Base-by-base conservation (phyloP, 2,113 vertebrate genomes). In the Telmatochromis brichardi region DNA sequence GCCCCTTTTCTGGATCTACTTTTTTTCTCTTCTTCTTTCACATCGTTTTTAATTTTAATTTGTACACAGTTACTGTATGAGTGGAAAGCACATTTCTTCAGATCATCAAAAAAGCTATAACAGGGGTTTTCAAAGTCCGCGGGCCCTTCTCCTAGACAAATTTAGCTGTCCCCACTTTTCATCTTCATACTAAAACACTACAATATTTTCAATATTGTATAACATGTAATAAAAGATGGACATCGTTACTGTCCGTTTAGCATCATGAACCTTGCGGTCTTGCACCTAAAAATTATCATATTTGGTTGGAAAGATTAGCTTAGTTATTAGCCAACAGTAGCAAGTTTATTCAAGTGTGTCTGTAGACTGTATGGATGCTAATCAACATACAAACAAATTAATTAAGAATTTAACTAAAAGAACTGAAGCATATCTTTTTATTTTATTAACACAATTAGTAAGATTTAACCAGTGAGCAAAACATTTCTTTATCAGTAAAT, bases 81-180 rank as follows among this genome's bases (percentile, higher is more conserved):
- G 40, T 63, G 26, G 50, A 58, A 65, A 23, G 7, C 28, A 90
- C 80, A 83, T 65, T 51, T 85, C 19, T 58, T 40, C 40, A 87
- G 42, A 83, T 37, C 8, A 42, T 55, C 71, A 12, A 76, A 71
- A 31, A 47, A 42, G 23, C 15, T 81, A 58, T 47, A 82, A 12
- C 80, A 87, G 89, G 14, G 87, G 86, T 89, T 92, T 93, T 93
- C 89, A 90, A 86, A 82, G 51, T 85, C n/a, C 26, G 26, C 57
- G 9, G 54, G n/a, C 6, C 1, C 2, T 4, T 15, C 26, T 50
- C 45, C 45, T 50, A 50, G 42, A 31, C 26, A 78, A 33, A 31
- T 51, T n/a, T 51, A 78, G 17, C 26, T 78, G 26, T 78, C 26
- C 45, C 26, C 15, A 47, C 23, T 23, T 78, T 50, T 78, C 6